A percentile compares a stretch with the other conserved stretches of the same genome.
phyloP scores from a whole-genome alignment of 1,140 invertebrate species.

The Meloidogyne chitwoodi region DNA sequence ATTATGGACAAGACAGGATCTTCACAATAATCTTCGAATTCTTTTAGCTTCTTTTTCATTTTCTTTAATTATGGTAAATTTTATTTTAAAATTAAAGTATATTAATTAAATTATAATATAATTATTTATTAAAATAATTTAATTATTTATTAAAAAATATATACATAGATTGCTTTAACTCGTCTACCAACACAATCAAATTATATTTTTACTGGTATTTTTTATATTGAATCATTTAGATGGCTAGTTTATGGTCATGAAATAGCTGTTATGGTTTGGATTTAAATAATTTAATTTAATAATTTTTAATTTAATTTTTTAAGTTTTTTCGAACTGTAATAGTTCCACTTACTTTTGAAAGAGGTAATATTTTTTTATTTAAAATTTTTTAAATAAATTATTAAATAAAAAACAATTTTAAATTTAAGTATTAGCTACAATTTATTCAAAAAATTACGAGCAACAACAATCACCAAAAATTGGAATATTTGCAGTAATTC shows the following conservation, averaged over 20 bases:
- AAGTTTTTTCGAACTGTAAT: slow-evolving; percentile 21
- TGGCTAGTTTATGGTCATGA: slow-evolving; percentile 19
- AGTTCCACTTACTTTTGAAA: slow-evolving; percentile 26
- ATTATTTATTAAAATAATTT: background rate
- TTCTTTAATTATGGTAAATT: background rate
- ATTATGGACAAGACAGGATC: slow-evolving; percentile 13
- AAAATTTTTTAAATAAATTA: background rate
- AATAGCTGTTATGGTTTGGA: slow-evolving; percentile 20
- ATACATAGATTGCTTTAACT: slow-evolving; percentile 15
- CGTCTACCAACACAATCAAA: slow-evolving; percentile 20
- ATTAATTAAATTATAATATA: no score
- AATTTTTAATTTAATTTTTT: slow-evolving; percentile 6
- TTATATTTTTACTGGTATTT: slow-evolving; percentile 12
- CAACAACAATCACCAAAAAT: slow-evolving; percentile 10
- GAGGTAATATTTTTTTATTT: background rate
- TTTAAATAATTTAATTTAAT: background rate
- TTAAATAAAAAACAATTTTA: background rate
- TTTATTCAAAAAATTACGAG: slow-evolving; percentile 22
- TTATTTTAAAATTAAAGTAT: no score
- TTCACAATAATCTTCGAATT: slow-evolving; percentile 25
- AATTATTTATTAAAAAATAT: background rate
- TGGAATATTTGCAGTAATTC: slow-evolving; percentile 11
- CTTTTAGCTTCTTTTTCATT: slow-evolving; percentile 13
- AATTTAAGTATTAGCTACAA: slow-evolving; percentile 16
- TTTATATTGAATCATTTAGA: slow-evolving; percentile 19